Evolutionary conservation across 2,113 vertebrate genomes (phyloP).

Genomic region (Cavia porcellus): DNA sequence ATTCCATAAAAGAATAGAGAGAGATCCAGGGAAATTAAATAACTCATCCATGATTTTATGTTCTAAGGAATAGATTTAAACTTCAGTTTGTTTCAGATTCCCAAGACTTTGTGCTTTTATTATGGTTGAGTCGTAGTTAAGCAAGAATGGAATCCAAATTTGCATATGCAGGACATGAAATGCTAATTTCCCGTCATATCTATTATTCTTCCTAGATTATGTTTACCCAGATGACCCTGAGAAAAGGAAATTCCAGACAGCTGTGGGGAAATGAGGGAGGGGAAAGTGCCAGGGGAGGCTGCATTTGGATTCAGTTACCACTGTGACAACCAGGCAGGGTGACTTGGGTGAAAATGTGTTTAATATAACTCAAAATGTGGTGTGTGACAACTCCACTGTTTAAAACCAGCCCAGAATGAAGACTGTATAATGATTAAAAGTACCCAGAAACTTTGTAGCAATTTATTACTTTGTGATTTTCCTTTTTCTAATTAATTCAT

Average conservation of each 20-base stretch:
- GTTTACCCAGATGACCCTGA: not conserved
- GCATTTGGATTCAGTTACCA: not conserved
- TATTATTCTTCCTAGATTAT: not conserved
- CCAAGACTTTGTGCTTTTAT: conserved; percentile 9
- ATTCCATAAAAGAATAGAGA: conserved; percentile 23
- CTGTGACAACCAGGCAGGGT: not conserved
- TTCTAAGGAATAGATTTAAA: conserved; percentile 18
- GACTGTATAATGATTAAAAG: not conserved
- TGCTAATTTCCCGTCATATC: not conserved
- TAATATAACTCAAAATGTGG: not conserved
- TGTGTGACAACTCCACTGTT: not conserved
- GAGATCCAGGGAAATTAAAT: not conserved
- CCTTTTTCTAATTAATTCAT: not conserved
- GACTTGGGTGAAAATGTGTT: not conserved
- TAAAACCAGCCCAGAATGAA: not conserved
- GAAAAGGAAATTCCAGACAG: not conserved
- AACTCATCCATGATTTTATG: not conserved
- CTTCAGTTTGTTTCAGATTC: not conserved
- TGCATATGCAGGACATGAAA: not conserved
- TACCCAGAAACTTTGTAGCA: not conserved
- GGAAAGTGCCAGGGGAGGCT: not conserved
- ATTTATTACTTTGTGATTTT: not conserved
- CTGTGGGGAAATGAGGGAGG: not conserved
- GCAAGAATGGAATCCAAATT: conserved; percentile 53
- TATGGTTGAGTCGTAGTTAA: not conserved